Evolutionary conservation across 2,888 invertebrate genomes (phyloP).

Genomic region (Margaritifera margaritifera): DNA sequence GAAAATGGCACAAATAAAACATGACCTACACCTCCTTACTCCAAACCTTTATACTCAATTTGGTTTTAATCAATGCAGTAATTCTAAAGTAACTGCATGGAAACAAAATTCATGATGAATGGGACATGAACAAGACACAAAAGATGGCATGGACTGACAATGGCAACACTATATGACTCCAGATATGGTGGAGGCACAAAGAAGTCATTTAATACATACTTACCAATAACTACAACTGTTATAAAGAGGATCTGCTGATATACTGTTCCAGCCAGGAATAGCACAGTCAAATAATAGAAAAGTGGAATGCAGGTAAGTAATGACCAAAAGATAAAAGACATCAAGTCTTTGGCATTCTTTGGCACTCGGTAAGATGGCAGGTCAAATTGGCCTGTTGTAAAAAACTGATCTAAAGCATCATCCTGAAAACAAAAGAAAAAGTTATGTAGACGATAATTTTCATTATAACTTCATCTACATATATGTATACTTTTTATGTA

Average conservation of each 20-base stretch:
- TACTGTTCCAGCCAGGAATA: neutral
- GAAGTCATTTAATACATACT: neutral
- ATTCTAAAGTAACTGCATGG: too few relatives aligned
- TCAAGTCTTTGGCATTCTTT: conserved; percentile 58
- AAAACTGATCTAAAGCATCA: conserved; percentile 69
- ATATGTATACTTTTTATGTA: too few relatives aligned
- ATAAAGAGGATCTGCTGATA: neutral
- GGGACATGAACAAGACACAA: too few relatives aligned
- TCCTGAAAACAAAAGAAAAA: conserved; percentile 63
- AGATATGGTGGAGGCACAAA: neutral
- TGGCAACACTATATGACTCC: too few relatives aligned
- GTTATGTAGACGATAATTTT: too few relatives aligned
- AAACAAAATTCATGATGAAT: too few relatives aligned
- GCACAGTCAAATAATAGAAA: conserved; percentile 47
- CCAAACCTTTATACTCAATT: too few relatives aligned
- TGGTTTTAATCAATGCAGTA: too few relatives aligned
- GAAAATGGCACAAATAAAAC: too few relatives aligned
- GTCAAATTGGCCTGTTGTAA: conserved; percentile 62
- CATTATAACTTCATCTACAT: too few relatives aligned
- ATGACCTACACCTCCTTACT: too few relatives aligned
- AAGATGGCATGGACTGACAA: too few relatives aligned
- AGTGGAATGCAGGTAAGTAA: conserved; percentile 63
- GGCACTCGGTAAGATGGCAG: conserved; percentile 46
- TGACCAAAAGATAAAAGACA: conserved; percentile 68
- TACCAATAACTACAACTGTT: conserved; percentile 1